Base-by-base conservation (phyloP, 2,113 vertebrate species). In the Hiodon alosoides region DNA sequence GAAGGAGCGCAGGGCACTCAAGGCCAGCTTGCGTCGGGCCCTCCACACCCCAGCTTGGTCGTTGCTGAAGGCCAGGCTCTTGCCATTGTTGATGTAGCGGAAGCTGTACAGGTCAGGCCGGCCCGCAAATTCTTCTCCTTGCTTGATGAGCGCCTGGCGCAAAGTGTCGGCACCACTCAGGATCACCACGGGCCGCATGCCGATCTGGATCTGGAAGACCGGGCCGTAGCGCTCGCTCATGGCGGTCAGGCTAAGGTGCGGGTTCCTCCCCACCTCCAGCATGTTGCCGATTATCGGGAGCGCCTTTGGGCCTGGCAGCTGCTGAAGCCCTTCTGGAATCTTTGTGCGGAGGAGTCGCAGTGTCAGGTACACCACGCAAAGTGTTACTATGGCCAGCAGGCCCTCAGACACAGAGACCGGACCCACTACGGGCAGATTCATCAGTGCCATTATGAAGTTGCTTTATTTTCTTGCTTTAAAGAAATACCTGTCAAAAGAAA, bases 51-150 rank as follows among this genome's bases (percentile, higher is more conserved):
- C 89, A 0, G 85, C 86, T 0, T 87, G 72, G 67, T 92, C 90
- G 0, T 82, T 73, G 77, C 85, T 89, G 79, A 97, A 97, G 65
- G 90, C 79, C 81, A 97, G 48, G 79, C 93, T 95, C 61, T 92
- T 90, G 0, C 92, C 89, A 0, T 91, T 68, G 0, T 73, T 1
- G 76, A 97, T 69, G 54, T 89, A 83, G 0, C 0, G 80, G 71
- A 92, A 94, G 78, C 85, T 94, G 83, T 90, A 54, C 14, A 98
- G 85, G 79, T 94, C 84, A 0, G 96, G 96, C 0, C 96, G 91
- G 0, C 95, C 93, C 0, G 93, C 79, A 77, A 98, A 98, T 0
- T 94, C 95, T 0, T 98, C 94, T 0, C 90, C 95, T 81, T 97
- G 93, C 74, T 84, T 91, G 79, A 95, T 82, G 66, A 98, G 89